A percentile compares a stretch with the other conserved stretches of the same genome.
Conservation (phyloP, 2,888 invertebrate species). For the Heliconius erato region DNA sequence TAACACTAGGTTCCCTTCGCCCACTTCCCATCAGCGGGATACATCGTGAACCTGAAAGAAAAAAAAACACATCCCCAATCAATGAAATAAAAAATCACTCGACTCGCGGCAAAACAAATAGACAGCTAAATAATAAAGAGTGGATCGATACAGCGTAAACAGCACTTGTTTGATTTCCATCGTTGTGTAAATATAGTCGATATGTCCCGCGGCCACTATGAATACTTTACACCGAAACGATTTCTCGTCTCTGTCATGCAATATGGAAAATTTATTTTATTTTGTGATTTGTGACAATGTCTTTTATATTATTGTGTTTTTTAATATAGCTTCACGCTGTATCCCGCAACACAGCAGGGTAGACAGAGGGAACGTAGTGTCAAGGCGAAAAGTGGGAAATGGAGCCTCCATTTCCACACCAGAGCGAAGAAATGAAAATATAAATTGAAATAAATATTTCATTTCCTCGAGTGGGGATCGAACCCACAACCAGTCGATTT, state of each 20-base stretch:
- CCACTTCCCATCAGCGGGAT: too few relatives aligned
- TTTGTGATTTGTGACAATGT: background rate
- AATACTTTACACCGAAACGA: constrained; percentile 35
- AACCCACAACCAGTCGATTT: too few relatives aligned
- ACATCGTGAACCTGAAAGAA: background rate
- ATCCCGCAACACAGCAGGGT: too few relatives aligned
- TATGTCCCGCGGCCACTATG: constrained; percentile 34
- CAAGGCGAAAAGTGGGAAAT: too few relatives aligned
- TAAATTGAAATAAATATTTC: too few relatives aligned
- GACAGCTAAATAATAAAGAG: constrained; percentile 34
- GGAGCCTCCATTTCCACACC: too few relatives aligned
- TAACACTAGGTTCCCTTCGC: too few relatives aligned
- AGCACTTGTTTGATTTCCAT: constrained; percentile 41
- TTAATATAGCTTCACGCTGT: background rate
- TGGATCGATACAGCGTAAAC: constrained; percentile 38
- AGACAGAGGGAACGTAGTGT: too few relatives aligned
- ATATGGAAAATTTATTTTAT: constrained; percentile 1
- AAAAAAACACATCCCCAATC: background rate
- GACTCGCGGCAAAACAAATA: constrained; percentile 26
- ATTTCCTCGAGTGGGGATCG: too few relatives aligned
- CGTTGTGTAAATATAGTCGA: constrained; percentile 37
- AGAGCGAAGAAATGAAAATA: too few relatives aligned
- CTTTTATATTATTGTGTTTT: background rate
- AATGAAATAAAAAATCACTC: constrained; percentile 17
- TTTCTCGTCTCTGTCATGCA: constrained; percentile 11